Conservation (phyloP, 2,797 vertebrate genomes). For the Myioborus miniatus region DNA sequence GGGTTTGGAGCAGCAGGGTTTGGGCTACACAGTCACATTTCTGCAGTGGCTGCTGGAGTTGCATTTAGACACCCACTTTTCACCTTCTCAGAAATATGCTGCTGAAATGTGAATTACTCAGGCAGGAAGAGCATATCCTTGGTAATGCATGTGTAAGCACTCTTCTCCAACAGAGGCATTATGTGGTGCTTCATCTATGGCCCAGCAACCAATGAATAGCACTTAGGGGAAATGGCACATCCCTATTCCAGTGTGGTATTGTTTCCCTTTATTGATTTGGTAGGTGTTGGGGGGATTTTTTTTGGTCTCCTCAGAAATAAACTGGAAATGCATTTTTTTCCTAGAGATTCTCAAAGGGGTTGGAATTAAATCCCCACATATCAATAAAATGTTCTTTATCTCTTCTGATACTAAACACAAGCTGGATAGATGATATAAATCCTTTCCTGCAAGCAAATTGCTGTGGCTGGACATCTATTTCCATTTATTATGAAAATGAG, state of each 20-base stretch:
- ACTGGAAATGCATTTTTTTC: background rate
- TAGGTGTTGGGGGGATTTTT: background rate
- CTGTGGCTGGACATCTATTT: background rate
- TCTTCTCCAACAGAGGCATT: background rate
- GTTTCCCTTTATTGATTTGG: background rate
- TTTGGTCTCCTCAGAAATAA: background rate
- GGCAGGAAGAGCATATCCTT: conserved; percentile 41
- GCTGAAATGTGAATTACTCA: conserved; percentile 36
- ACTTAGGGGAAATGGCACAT: background rate
- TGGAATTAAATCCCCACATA: background rate
- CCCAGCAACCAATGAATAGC: background rate
- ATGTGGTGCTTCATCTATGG: background rate
- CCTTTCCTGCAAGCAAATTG: background rate
- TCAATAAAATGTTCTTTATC: background rate
- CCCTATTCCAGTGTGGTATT: background rate
- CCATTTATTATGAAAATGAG: conserved; percentile 47
- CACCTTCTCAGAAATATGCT: background rate
- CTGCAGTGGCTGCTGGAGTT: background rate
- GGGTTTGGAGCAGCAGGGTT: background rate
- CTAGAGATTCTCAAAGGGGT: background rate
- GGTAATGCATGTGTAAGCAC: conserved; percentile 11
- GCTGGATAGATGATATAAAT: background rate
- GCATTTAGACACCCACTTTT: background rate
- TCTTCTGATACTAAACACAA: background rate
- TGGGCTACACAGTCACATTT: background rate